Evolutionary conservation across 2,797 vertebrate genomes (phyloP).

Genomic region (Tachyglossus aculeatus): DNA sequence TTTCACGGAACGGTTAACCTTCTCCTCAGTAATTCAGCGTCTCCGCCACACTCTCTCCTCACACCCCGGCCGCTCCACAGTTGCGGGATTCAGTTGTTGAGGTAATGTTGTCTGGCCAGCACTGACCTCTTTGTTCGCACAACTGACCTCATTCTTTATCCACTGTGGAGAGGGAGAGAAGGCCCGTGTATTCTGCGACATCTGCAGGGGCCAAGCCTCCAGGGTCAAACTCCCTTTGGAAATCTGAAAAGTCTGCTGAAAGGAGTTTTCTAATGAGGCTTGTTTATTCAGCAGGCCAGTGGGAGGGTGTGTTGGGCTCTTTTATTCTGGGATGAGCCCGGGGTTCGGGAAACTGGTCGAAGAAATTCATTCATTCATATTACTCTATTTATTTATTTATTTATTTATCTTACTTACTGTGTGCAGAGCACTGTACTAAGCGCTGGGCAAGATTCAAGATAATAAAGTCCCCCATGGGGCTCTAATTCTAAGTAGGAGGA

Average conservation of each 20-base stretch:
- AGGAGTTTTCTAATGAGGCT: conserved; percentile 41
- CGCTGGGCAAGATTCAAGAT: no score
- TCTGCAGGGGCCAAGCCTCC: conserved; percentile 49
- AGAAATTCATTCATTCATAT: no score
- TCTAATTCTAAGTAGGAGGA: no score
- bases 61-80: conserved; percentile 17
- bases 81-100: conserved; percentile 53
- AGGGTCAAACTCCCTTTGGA: conserved; percentile 44
- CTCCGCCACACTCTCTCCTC: neutral
- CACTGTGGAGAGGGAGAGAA: conserved; percentile 44
- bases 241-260: conserved; percentile 52
- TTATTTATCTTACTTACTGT: no score
- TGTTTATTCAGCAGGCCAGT: no score
- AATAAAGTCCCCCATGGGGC: no score
- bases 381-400: no score
- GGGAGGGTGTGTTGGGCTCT: conserved; percentile 6
- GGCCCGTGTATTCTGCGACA: conserved; percentile 48
- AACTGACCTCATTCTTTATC: conserved; percentile 62
- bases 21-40: no score
- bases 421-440: no score
- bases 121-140: conserved; percentile 64
- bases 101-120: conserved; percentile 55
- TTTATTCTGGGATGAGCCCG: conserved; percentile 12
- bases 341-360: conserved; percentile 30
- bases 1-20: no score